phyloP scores from a whole-genome alignment of 2,888 invertebrate species.

The Drosophila colorata region DNA sequence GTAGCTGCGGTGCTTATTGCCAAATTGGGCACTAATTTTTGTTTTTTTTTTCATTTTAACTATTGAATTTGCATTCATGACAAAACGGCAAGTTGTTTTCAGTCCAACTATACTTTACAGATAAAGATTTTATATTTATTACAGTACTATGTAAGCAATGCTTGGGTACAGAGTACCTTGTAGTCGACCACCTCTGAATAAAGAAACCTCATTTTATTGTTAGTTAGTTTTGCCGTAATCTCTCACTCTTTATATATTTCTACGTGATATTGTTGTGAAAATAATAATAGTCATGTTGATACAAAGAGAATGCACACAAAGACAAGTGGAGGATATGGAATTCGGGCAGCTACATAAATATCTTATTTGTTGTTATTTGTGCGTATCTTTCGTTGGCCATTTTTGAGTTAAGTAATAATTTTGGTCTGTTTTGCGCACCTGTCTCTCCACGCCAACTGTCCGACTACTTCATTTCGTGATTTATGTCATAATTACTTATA shows the following conservation, averaged over 20 bases:
- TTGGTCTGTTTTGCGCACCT: constrained; percentile 25
- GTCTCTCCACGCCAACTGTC: constrained; percentile 25
- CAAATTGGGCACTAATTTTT: no score
- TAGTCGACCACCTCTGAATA: background rate
- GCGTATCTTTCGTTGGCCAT: constrained; percentile 27
- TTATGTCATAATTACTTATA: constrained; percentile 56
- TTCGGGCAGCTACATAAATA: constrained; percentile 1
- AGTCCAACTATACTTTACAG: no score
- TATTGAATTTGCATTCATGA: no score
- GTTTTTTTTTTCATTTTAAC: no score
- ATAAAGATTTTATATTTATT: background rate
- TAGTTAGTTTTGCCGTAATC: background rate
- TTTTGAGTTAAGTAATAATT: constrained; percentile 51
- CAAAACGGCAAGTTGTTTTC: no score
- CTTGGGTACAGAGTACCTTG: background rate
- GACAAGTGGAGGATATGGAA: background rate
- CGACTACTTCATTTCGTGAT: constrained; percentile 37
- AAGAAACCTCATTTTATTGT: background rate
- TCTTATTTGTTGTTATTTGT: constrained; percentile 17
- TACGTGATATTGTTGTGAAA: constrained; percentile 35
- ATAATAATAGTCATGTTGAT: constrained; percentile 54
- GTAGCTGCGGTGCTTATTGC: no score
- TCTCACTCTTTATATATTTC: constrained; percentile 19
- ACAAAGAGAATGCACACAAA: constrained; percentile 18
- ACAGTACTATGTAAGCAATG: background rate